These are phyloP conservation scores for Elegia similella DNA, from an alignment of 2,888 invertebrate species.

Conservation along the genomic window DNA sequence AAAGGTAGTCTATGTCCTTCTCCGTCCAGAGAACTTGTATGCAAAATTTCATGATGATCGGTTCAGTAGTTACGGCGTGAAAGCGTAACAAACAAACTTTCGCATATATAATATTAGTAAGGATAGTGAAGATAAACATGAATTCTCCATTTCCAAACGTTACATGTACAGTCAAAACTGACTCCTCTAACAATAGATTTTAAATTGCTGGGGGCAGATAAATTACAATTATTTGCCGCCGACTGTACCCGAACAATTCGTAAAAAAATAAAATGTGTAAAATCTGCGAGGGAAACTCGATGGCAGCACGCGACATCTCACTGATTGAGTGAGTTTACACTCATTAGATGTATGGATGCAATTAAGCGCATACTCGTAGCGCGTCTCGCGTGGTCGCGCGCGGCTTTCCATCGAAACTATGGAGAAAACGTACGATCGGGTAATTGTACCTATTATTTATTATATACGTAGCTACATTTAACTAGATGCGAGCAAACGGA, in stretches of 20 bases:
- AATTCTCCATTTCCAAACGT: neutral
- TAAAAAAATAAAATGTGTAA: constrained; percentile 11
- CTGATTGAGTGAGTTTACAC: constrained; percentile 54
- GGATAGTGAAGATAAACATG: neutral
- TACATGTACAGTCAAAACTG: too few species aligned
- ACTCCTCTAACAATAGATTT: too few species aligned
- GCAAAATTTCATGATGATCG: too few species aligned
- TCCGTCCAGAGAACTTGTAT: too few species aligned
- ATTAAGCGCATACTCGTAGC: constrained; percentile 68
- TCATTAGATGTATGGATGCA: constrained; percentile 60
- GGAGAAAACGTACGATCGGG: constrained; percentile 55
- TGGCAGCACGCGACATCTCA: constrained; percentile 51
- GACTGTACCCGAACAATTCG: neutral
- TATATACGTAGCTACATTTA: neutral
- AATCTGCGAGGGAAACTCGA: constrained; percentile 35
- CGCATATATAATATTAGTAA: too few species aligned
- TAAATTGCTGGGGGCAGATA: too few species aligned
- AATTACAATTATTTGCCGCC: too few species aligned
- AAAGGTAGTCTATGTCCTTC: too few species aligned
- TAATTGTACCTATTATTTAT: constrained; percentile 7
- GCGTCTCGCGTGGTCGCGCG: constrained; percentile 67
- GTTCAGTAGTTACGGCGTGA: too few species aligned
- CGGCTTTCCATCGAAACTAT: constrained; percentile 67
- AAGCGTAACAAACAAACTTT: too few species aligned
- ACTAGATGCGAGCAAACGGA: neutral